phyloP scores from a whole-genome alignment of 2,113 vertebrate species.

The Dasyornis broadbenti region DNA sequence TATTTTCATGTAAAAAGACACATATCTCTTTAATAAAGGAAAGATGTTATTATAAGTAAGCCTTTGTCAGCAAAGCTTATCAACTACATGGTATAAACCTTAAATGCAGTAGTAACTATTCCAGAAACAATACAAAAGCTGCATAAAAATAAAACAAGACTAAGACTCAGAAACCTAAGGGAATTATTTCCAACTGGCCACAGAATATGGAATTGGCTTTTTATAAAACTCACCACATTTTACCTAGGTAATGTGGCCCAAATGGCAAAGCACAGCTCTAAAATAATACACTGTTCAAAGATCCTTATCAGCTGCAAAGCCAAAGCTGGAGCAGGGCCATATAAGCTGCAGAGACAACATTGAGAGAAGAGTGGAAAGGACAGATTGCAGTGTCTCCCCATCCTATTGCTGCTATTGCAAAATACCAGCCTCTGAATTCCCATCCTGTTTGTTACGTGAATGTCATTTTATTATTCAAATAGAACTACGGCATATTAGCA shows the following conservation, averaged over 20 bases:
- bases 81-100: neutral
- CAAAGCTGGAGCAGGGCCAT: neutral
- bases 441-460: neutral
- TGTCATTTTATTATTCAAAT: slow-evolving; percentile 6
- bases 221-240: neutral
- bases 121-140: slow-evolving; percentile 17
- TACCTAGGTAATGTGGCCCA: neutral
- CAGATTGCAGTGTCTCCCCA: neutral
- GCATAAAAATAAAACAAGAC: slow-evolving; percentile 1
- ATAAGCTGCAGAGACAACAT: slow-evolving; percentile 24
- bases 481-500: neutral
- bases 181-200: slow-evolving; percentile 26
- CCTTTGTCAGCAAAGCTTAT: slow-evolving; percentile 27
- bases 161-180: neutral
- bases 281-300: slow-evolving; percentile 33
- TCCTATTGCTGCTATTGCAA: neutral
- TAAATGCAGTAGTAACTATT: slow-evolving; percentile 14
- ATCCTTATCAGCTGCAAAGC: slow-evolving; percentile 34
- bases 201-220: slow-evolving; percentile 5
- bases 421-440: neutral
- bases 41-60: slow-evolving; percentile 37
- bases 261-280: neutral
- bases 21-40: slow-evolving; percentile 32
- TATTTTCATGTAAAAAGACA: slow-evolving; percentile 30
- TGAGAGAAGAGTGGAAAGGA: slow-evolving; percentile 4